A percentile compares a stretch with the other conserved stretches of the same genome.
Conservation (phyloP, 2,888 invertebrate genomes). For the Scelioninae gen. 1 region DNA sequence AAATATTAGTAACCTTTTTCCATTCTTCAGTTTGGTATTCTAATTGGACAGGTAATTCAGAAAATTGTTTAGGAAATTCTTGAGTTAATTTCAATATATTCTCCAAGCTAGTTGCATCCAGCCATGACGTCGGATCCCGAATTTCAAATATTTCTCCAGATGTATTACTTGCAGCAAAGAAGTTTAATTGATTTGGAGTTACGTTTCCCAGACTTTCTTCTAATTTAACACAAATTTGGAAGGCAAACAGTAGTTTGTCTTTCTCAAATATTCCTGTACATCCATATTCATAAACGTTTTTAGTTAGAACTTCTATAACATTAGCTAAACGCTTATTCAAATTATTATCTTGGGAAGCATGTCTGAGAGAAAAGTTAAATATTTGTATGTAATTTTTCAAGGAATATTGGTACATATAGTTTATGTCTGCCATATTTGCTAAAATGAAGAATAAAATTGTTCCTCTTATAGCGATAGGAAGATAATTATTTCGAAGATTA, state of each 20-base stretch:
- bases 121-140: constrained; percentile 89
- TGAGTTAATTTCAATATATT: constrained; percentile 90
- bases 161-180: constrained; percentile 95
- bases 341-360: constrained; percentile 93
- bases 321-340: constrained; percentile 90
- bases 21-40: constrained; percentile 87
- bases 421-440: constrained; percentile 94
- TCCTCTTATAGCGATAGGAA: constrained; percentile 93
- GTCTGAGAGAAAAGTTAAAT: constrained; percentile 91
- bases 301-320: constrained; percentile 93
- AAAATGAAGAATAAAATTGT: constrained; percentile 96
- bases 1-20: constrained; percentile 87
- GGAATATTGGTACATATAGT: constrained; percentile 97
- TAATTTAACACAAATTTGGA: constrained; percentile 94
- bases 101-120: constrained; percentile 91
- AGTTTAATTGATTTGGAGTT: constrained; percentile 90
- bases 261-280: constrained; percentile 96
- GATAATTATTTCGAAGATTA: constrained; percentile 92
- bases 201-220: constrained; percentile 89
- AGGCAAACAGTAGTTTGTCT: constrained; percentile 95
- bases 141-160: constrained; percentile 90
- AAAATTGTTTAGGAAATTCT: constrained; percentile 89
- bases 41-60: constrained; percentile 86
- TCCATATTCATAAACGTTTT: constrained; percentile 95
- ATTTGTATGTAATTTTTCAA: constrained; percentile 93